Evolutionary conservation across 2,888 invertebrate species (phyloP).

Genomic region (Synergus laeviventris): DNA sequence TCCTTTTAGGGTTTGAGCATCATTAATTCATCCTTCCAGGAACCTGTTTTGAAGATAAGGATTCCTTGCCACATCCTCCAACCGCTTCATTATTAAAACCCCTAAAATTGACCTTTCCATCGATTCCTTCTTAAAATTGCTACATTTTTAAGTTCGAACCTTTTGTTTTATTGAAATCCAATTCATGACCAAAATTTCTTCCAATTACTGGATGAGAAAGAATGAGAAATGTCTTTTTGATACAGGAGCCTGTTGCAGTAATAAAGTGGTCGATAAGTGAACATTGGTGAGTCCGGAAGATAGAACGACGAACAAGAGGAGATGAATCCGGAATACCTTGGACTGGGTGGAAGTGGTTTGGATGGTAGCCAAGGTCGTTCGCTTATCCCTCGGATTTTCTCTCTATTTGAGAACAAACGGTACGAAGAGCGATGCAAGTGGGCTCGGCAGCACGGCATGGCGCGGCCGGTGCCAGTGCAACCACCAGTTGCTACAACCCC

Average conservation of each 20-base stretch:
- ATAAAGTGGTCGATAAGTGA: slow-evolving; percentile 33
- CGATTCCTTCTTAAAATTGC: neutral
- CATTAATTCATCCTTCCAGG: slow-evolving; percentile 69
- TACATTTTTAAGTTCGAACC: neutral
- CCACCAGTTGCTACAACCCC: slow-evolving; percentile 76
- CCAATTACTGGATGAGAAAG: neutral
- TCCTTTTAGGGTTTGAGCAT: slow-evolving; percentile 66
- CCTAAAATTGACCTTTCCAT: neutral
- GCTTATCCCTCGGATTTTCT: slow-evolving; percentile 71
- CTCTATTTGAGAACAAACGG: slow-evolving; percentile 75
- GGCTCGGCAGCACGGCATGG: slow-evolving; percentile 67
- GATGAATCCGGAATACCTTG: slow-evolving; percentile 41
- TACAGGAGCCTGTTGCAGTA: slow-evolving; percentile 1
- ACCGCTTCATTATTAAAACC: neutral
- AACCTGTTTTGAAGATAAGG: slow-evolving; percentile 66
- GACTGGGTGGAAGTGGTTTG: slow-evolving; percentile 60
- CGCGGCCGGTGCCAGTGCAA: slow-evolving; percentile 65
- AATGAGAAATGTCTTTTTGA: neutral
- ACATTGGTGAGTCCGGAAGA: slow-evolving; percentile 13
- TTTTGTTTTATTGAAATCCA: neutral
- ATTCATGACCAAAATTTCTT: neutral
- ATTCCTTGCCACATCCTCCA: neutral
- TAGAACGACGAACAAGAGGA: slow-evolving; percentile 42
- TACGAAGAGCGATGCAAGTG: slow-evolving; percentile 70
- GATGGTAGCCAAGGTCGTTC: slow-evolving; percentile 70